Evolutionary conservation across 2,113 vertebrate species (phyloP), one percentile per base, ranked within the genome.

Genomic region (Scopus umbretta): DNA sequence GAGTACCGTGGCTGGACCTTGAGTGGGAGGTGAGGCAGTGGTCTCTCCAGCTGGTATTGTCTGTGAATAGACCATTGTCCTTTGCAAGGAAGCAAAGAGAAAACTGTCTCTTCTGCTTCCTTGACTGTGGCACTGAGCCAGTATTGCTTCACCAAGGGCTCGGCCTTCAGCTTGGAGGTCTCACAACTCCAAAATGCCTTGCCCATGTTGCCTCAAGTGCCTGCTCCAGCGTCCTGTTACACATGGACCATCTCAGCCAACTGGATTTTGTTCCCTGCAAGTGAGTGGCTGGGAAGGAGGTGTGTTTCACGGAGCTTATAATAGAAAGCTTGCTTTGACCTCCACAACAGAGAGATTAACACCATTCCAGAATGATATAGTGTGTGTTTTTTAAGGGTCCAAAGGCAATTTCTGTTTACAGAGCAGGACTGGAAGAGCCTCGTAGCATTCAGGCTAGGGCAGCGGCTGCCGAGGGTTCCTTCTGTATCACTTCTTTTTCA

Each of bases 291-390:
- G 91, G 55, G 63, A 71, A 84, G 80, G 68, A 84, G 85, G 92
- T 80, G 91, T 93, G 84, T 94, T 92, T 91, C 63, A 63, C 53
- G 22, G 74, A 68, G 86, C 93, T 95, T 96, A 88, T 88, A 96
- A 97, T 94, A 97, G 95, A 95, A 97, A 89, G 34, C 36, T 78
- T 76, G 50, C 88, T 96, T 82, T 94, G 89, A 85, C 92, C 88
- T 87, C 86, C 42, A 23, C 0, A 2, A 67, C 86, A n/a, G 18
- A 74, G 78, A 88, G 95, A 95, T 97, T 96, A 97, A 71, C 73
- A 0, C 92, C 92, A 65, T 97, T 92, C 93, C 89, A 63, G 75
- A 90, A 65, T 36, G 88, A 94, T 92, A 94, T 4, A 40, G 58
- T 59, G 45, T 2, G 0, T 80, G 81, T 52, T 88, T 95, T 80